phyloP scores from a whole-genome alignment of 1,140 invertebrate species.

The Gonioctena quinquepunctata region DNA sequence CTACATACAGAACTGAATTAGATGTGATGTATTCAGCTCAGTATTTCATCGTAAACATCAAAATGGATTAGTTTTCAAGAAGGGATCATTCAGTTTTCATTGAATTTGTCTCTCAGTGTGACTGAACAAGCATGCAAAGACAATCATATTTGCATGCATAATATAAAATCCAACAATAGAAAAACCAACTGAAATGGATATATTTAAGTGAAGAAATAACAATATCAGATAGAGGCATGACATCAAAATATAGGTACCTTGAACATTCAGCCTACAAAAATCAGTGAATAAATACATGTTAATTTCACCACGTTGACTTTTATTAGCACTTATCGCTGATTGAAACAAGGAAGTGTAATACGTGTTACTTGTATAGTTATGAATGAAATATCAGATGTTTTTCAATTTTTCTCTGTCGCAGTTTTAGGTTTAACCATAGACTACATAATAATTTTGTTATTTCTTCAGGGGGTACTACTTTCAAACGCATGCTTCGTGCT shows the following conservation, averaged over 20 bases:
- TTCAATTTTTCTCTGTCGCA: not conserved
- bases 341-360: not conserved
- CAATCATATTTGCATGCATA: no score
- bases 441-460: constrained; percentile 14
- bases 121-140: no score
- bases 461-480: constrained; percentile 9
- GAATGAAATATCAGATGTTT: not conserved
- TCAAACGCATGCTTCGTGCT: constrained; percentile 67
- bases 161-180: no score
- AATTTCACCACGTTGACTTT: not conserved
- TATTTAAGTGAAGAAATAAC: constrained; percentile 18
- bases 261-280: not conserved
- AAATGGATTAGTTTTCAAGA: no score
- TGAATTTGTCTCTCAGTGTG: no score
- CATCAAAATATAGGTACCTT: not conserved
- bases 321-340: not conserved
- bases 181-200: no score
- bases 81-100: no score
- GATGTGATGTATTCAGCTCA: no score
- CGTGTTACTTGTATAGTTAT: not conserved
- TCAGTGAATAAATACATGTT: not conserved
- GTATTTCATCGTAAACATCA: no score
- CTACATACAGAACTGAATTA: not conserved
- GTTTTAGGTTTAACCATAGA: no score
- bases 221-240: constrained; percentile 2